These are phyloP conservation scores for Drosophila lini DNA, from an alignment of 1,140 invertebrate genomes.

Conservation along the genomic window DNA sequence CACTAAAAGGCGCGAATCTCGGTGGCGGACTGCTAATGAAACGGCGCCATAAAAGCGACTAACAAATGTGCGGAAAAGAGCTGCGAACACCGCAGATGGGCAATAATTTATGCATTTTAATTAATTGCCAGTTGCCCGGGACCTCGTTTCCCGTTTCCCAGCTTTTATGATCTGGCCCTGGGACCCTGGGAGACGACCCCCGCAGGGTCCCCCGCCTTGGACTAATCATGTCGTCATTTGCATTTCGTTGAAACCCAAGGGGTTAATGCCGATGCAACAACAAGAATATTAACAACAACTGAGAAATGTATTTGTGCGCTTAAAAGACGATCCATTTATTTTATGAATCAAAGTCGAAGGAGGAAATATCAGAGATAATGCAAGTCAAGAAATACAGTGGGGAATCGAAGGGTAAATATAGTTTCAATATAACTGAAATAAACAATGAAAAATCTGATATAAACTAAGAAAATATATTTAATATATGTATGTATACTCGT, in stretches of 20 bases:
- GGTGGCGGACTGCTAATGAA: conserved; percentile 56
- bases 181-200: conserved; percentile 10
- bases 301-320: conserved; percentile 56
- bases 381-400: conserved; percentile 39
- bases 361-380: conserved; percentile 29
- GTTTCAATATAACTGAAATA: not conserved
- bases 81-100: conserved; percentile 23
- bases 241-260: conserved; percentile 36
- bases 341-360: conserved; percentile 40
- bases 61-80: conserved; percentile 61
- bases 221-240: conserved; percentile 66
- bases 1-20: conserved; percentile 7
- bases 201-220: not conserved
- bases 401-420: not conserved
- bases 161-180: conserved; percentile 51
- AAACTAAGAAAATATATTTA: too few species aligned
- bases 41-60: conserved; percentile 62
- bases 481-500: too few species aligned
- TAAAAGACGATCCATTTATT: conserved; percentile 56
- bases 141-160: conserved; percentile 3
- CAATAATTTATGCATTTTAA: conserved; percentile 77
- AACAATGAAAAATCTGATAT: not conserved
- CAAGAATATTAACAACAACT: conserved; percentile 12
- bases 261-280: not conserved
- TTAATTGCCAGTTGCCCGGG: conserved; percentile 59